A percentile compares a stretch with the other conserved stretches of the same genome.
These are phyloP conservation scores for Globodera rostochiensis DNA, from an alignment of 1,140 invertebrate species.

Conservation along the genomic window DNA sequence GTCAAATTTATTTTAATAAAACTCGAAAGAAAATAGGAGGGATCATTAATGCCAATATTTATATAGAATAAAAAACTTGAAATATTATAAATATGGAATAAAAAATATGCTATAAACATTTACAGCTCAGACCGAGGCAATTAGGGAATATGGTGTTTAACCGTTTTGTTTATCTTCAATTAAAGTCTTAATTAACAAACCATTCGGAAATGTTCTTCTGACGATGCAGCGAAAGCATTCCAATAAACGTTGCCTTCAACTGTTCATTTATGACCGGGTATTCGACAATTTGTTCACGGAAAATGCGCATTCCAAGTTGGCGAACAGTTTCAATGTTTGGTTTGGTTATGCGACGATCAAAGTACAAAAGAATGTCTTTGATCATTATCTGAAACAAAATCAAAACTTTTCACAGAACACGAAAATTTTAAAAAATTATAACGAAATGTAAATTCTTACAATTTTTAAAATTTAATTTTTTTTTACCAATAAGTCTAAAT, in stretches of 20 bases:
- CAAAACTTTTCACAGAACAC: no score
- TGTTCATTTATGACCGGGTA: constrained; percentile 42
- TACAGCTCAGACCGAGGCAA: no score
- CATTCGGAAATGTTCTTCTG: constrained; percentile 92
- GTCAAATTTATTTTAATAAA: no score
- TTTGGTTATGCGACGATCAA: constrained; percentile 94
- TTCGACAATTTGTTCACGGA: constrained; percentile 80
- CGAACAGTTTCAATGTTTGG: constrained; percentile 95
- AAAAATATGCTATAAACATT: no score
- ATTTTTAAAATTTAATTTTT: no score
- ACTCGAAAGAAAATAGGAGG: no score
- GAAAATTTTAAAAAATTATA: neutral
- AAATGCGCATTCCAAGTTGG: constrained; percentile 95
- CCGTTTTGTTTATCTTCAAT: no score
- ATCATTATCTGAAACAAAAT: constrained; percentile 78
- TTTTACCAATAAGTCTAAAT: no score
- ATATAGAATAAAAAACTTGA: no score
- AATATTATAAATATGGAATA: no score
- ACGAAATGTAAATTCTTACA: neutral
- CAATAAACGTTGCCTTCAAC: constrained; percentile 79
- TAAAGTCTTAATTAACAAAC: constrained; percentile 43
- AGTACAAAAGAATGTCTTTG: constrained; percentile 99
- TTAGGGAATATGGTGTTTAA: no score
- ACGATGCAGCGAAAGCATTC: constrained; percentile 91
- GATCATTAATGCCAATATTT: no score